phyloP scores from a whole-genome alignment of 1,140 invertebrate genomes.

The Atopsyche davidsoni region DNA sequence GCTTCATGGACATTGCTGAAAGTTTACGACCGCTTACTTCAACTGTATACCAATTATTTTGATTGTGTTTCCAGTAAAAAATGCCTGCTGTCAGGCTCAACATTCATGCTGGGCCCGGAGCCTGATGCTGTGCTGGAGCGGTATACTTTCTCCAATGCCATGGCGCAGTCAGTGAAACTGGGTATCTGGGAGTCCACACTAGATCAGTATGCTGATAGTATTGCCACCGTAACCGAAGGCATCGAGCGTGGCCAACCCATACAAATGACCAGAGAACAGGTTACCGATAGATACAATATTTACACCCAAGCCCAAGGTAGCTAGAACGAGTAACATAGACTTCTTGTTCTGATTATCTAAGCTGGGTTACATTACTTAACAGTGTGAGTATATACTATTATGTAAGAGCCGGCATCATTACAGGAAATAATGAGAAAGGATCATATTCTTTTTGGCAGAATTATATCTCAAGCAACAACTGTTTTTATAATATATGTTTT shows the following conservation, averaged over 20 bases:
- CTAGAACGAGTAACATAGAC: too few species aligned
- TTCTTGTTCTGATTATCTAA: too few species aligned
- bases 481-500: neutral
- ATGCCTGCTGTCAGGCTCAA: slow-evolving; percentile 45
- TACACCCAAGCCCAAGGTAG: too few species aligned
- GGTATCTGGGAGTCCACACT: slow-evolving; percentile 87
- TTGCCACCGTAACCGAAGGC: slow-evolving; percentile 75
- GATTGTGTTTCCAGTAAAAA: slow-evolving; percentile 41
- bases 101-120: slow-evolving; percentile 46
- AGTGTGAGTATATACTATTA: too few species aligned
- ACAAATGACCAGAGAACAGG: slow-evolving; percentile 60
- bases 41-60: slow-evolving; percentile 1
- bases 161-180: slow-evolving; percentile 86
- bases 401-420: too few species aligned
- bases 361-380: too few species aligned
- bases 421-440: too few species aligned
- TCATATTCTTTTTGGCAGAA: too few species aligned
- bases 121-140: slow-evolving; percentile 45
- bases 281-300: too few species aligned
- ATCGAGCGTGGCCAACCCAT: slow-evolving; percentile 65
- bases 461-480: too few species aligned
- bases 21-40: neutral
- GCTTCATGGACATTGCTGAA: too few species aligned
- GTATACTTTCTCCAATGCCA: slow-evolving; percentile 69
- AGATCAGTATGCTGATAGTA: slow-evolving; percentile 74